Base-by-base conservation (phyloP, 1,140 invertebrate genomes). In the Drosophila ananassae region DNA sequence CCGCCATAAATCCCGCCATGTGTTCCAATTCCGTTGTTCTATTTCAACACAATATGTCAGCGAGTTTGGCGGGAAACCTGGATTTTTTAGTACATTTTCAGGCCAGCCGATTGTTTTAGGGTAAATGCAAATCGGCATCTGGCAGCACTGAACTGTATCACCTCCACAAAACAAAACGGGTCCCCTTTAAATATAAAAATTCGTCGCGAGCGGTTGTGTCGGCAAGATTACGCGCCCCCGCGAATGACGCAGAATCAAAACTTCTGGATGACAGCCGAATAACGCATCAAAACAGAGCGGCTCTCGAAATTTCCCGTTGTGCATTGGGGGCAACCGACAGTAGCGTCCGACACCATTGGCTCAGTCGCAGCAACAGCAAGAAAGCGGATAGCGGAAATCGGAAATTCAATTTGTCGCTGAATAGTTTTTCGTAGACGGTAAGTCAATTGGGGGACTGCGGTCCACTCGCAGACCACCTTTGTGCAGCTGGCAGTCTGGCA, bases 351-450 rank as follows among this genome's bases (percentile, higher is more conserved):
- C 39, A 12, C 17, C 22, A 17, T 13, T n/a, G 44, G 2, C n/a
- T 21, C 41, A 17, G 24, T n/a, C 3, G 17, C 39, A 47, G 39
- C 30, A 12, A 12, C 17, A 56, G 28, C 17, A 44, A 24, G 10
- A 30, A 12, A 13, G 17, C 13, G 17, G 37, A 30, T 47, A 13
- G 32, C 41, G 34, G 30, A 48, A 32, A 54, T 25, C 22, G 17
- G 39, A 52, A 39, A 47, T 54, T 61, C 34, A 74, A 74, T 75
- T 54, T 37, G 58, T 44, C 32, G 22, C 41, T 50, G 34, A 75
- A 75, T 58, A 75, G 71, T 53, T 39, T 74, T 17, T 66, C 50
- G n/a, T 21, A 62, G 68, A 75, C 25, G 72, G 72, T 75, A 44
- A 75, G 72, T 74, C 53, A 56, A 54, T 64, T 37, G 39, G 21